Evolutionary conservation across 1,140 invertebrate species (phyloP), one percentile per base, ranked within the genome.

Genomic region (Aradophagus sp.): DNA sequence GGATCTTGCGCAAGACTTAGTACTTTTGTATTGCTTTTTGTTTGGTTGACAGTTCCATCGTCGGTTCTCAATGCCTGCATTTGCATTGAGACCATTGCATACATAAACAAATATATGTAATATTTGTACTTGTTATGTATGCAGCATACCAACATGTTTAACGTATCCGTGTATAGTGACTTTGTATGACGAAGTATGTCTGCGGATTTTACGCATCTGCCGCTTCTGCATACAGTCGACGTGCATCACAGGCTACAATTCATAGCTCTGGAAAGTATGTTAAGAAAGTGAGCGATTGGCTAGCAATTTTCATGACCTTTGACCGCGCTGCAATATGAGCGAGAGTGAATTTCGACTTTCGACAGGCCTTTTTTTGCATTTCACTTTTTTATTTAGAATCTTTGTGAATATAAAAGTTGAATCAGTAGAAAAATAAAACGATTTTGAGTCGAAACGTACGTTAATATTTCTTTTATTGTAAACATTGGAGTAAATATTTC

Each of bases 181-280:
- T 8, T 56, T 44, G 47, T 62, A 50, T 41, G 34, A 65, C 29
- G 50, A 48, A 56, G 52, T 56, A 52, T 27, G 16, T 35, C 44
- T 41, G 52, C 45, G 31, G 42, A 48, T 66, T 42, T 8, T 19
- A 42, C 5, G 31, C 45, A 56, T 70, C 48, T 53, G 31, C 45
- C 26, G 19, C 47, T 47, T 39, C 23, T 44, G 42, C 27, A 29
- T 65, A 65, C 47, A 19, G 31, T 27, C n/a, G 50, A 61, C 38
- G 45, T 55, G 61, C 62, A 70, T 65, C 66, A 29, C 35, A 77
- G 80, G 77, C 78, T 78, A 50, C 77, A 77, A 84, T 84, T 77
- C 58, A 77, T 80, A 80, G 73, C 83, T 85, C 83, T 85, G 82
- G 63, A 58, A 84, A 82, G 39, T 86, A 85, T 86, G 84, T 85